Conservation (phyloP, 2,797 vertebrate species). For the Coccyzus lansbergi region DNA sequence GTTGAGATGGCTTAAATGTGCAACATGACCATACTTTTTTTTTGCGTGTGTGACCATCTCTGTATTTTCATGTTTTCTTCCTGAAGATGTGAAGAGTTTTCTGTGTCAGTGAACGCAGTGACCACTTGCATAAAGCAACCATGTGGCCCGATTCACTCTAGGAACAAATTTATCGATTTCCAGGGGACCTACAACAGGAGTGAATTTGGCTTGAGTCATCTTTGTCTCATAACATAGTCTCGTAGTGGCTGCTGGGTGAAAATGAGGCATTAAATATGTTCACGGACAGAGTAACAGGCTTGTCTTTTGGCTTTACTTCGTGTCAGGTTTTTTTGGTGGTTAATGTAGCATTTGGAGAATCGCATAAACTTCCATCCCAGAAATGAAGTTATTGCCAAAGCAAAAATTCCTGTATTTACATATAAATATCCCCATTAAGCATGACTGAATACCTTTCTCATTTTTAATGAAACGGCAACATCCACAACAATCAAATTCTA, state of each 20-base stretch:
- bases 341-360: slow-evolving; percentile 61
- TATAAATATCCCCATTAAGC: slow-evolving; percentile 75
- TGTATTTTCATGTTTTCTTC: neutral
- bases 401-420: slow-evolving; percentile 75
- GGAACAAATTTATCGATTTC: slow-evolving; percentile 28
- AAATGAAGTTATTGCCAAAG: slow-evolving; percentile 64
- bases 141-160: neutral
- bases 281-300: neutral
- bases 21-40: neutral
- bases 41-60: neutral
- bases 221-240: neutral
- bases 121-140: neutral
- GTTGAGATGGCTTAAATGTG: neutral
- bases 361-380: slow-evolving; percentile 52
- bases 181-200: neutral
- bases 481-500: slow-evolving; percentile 62
- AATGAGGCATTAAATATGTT: neutral
- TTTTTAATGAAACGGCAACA: slow-evolving; percentile 67
- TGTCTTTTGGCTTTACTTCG: slow-evolving; percentile 59
- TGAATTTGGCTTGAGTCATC: neutral
- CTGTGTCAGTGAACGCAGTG: neutral
- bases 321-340: neutral
- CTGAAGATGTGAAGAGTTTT: neutral
- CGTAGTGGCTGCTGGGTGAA: neutral
- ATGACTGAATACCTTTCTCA: slow-evolving; percentile 70